Evolutionary conservation across 2,797 vertebrate species (phyloP), one percentile per base, ranked within the genome.

Genomic region (Cynopterus sphinx): DNA sequence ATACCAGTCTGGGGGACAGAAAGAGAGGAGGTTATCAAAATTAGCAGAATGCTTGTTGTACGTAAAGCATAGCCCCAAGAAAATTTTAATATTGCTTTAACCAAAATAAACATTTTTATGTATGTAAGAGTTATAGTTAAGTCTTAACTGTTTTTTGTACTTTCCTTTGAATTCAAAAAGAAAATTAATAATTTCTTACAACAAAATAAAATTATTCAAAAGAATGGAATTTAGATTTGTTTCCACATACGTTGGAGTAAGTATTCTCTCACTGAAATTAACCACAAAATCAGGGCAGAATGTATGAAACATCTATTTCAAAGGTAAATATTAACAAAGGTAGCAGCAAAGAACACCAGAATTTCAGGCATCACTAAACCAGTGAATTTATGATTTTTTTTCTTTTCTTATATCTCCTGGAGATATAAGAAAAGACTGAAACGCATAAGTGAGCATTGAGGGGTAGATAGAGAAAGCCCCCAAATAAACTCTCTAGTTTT

Each of bases 121-220:
- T 51, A 68, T n/a, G 49, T 49, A 74, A 46, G 17, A 83, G 15
- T 71, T 89, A 19, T 11, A 73, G 78, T 70, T 82, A 74, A 81
- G 33, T 87, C 41, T 95, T 93, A 82, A n/a, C 24, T 41, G 10
- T 59, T 53, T 81, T 75, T 70, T 78, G 63, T 74, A 57, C 15
- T 75, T 90, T 85, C 26, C 24, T 94, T 91, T 91, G 74, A 94
- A 79, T 95, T 71, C 51, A 78, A 85, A 77, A 77, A 53, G 49
- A 83, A 96, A 88, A 90, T 26, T 3, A 92, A 73, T 89, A 8
- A 89, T 75, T 92, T 94, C 49, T 57, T 57, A 1, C 74, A 77
- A 86, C 19, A 94, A 78, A 92, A 16, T 22, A 93, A 95, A 93
- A 87, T 92, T 81, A 82, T 24, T 83, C 63, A 39, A 55, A 68